Percentiles rank a stretch among this genome's conserved stretches.
phyloP scores from a whole-genome alignment of 2,113 vertebrate species.

The Corydoras sp. region DNA sequence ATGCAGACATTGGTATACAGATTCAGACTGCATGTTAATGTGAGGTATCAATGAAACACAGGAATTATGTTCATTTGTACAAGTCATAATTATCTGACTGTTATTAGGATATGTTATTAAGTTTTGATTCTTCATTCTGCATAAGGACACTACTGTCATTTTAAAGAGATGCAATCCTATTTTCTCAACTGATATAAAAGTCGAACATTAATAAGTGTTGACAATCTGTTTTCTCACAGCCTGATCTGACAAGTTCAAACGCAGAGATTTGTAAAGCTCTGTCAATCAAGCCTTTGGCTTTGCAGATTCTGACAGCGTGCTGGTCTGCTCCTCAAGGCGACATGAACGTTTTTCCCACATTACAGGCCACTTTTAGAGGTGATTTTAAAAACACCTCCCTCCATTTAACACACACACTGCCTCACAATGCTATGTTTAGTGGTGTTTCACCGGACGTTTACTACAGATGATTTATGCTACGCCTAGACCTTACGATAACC shows the following conservation, averaged over 20 bases:
- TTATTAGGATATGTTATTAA: too few relatives aligned
- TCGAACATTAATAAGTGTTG: slow-evolving; percentile 49
- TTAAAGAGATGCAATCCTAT: background rate
- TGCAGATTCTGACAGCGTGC: slow-evolving; percentile 59
- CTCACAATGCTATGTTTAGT: background rate
- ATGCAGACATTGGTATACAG: background rate
- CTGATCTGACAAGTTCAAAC: slow-evolving; percentile 64
- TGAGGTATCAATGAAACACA: background rate
- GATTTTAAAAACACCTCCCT: slow-evolving; percentile 1
- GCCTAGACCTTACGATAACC: too few relatives aligned
- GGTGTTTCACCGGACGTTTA: background rate
- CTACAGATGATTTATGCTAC: too few relatives aligned
- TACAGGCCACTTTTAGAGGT: slow-evolving; percentile 45
- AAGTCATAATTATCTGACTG: too few relatives aligned
- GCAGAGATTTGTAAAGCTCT: slow-evolving; percentile 61
- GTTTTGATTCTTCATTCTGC: too few relatives aligned
- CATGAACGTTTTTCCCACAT: slow-evolving; percentile 52
- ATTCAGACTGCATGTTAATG: background rate
- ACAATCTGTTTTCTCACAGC: slow-evolving; percentile 39
- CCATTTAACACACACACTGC: background rate
- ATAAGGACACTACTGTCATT: too few relatives aligned
- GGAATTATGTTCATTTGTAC: too few relatives aligned
- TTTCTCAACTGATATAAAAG: slow-evolving; percentile 20
- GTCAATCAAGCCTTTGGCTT: slow-evolving; percentile 66
- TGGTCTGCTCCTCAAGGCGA: slow-evolving; percentile 58